Evolutionary conservation across 2,888 invertebrate genomes (phyloP), one percentile per base, ranked within the genome.

Genomic region (Notodonta dromedarius): DNA sequence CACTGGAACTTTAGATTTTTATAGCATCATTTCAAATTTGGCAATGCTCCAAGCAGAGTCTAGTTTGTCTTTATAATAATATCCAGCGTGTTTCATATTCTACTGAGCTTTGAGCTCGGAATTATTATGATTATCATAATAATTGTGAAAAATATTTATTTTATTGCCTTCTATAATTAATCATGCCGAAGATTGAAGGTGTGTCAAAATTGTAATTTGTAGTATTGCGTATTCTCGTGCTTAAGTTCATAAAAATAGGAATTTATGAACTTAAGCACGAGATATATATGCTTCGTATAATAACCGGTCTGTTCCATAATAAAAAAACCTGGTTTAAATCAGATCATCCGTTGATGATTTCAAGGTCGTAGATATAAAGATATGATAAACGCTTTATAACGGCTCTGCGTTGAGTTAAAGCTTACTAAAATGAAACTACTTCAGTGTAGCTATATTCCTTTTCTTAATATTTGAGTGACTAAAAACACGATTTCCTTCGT

Each of bases 1-100:
- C 81, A 70, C 85, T 88, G 87, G 83, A 90, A 85, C 83, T 88
- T 87, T 78, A 79, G 79, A 83, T 86, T 89, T 92, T 91, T 90
- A 91, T 90, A 83, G 84, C 85, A 84, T 85, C 87, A 85, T 90
- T 87, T 82, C 78, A 84, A 82, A 83, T 75, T 76, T 91, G 92
- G 92, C 89, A 68, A 48, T n/a, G 14, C 65, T 87, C 92, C 93
- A 91, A 87, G 77, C 69, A 77, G 73, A 86, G 77, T 84, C 73
- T 79, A 80, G 72, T 74, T 80, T 87, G 81, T 82, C 78, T 83
- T 81, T 78, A 70, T 80, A 73, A 67, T 80, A 73, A 83, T 82
- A 85, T 82, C 69, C 82, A 89, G 90, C 73, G 76, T 89, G 90
- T 82, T 87, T 75, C 76, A 39, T 39, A 39, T 54, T 54, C 39